A percentile compares a stretch with the other conserved stretches of the same genome.
These are phyloP conservation scores for Pluvialis apricaria DNA, from an alignment of 2,113 vertebrate species.

Conservation along the genomic window DNA sequence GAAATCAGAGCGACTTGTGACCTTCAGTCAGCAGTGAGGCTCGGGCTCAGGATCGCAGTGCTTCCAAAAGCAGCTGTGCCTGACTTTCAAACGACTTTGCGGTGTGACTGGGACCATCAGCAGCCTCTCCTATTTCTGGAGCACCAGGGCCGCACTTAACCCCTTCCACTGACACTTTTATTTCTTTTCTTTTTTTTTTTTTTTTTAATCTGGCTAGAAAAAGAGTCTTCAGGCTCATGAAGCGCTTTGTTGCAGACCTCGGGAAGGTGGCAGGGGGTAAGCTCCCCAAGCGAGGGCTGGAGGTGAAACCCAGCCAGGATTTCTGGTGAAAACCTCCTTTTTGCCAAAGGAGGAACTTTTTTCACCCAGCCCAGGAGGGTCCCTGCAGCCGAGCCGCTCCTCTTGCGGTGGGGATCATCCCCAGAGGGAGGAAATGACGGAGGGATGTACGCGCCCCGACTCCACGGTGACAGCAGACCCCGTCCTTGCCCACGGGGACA, in stretches of 20 bases:
- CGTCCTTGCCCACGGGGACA: accelerated
- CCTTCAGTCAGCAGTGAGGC: background rate
- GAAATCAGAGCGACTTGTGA: background rate
- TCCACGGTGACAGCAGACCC: background rate
- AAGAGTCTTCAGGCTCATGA: background rate
- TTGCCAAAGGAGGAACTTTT: background rate
- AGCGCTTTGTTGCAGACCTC: background rate
- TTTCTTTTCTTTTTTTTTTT: background rate
- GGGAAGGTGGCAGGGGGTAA: background rate
- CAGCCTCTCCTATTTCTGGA: background rate
- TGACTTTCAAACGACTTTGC: conserved; percentile 53
- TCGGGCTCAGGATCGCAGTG: accelerated
- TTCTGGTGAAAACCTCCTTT: background rate
- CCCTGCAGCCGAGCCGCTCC: accelerated
- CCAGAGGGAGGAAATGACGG: background rate
- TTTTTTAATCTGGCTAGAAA: background rate
- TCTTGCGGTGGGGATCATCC: background rate
- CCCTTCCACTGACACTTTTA: background rate
- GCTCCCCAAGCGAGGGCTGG: accelerated
- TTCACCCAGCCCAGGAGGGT: background rate
- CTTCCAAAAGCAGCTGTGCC: background rate
- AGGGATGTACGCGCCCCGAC: accelerated
- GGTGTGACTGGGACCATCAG: background rate
- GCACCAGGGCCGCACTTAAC: background rate
- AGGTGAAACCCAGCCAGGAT: background rate